These are phyloP conservation scores for Synergus gifuensis DNA, from an alignment of 2,888 invertebrate genomes.

Conservation along the genomic window DNA sequence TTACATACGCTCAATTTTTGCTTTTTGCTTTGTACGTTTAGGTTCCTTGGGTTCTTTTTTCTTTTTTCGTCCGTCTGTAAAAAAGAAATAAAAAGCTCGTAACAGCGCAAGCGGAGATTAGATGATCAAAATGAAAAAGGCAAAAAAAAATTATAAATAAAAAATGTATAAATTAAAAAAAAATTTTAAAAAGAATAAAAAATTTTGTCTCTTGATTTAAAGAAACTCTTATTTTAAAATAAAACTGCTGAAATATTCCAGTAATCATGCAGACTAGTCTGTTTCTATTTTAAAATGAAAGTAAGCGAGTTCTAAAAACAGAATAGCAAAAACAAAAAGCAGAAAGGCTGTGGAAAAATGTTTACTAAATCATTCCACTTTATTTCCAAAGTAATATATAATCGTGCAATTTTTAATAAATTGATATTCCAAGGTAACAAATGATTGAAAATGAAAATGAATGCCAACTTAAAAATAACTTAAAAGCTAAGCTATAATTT, in stretches of 20 bases:
- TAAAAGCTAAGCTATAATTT: background rate
- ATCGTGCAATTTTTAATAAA: background rate
- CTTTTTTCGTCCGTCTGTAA: slow-evolving; percentile 34
- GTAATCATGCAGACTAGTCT: background rate
- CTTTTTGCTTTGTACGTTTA: slow-evolving; percentile 32
- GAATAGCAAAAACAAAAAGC: background rate
- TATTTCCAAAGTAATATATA: background rate
- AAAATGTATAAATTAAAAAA: background rate
- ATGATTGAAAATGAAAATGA: background rate
- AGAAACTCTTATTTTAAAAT: too few species aligned
- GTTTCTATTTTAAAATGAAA: background rate
- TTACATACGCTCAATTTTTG: slow-evolving; percentile 36
- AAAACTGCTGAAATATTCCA: background rate
- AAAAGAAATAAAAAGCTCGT: slow-evolving; percentile 42
- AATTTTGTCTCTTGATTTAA: too few species aligned
- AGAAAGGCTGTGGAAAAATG: background rate
- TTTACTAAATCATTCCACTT: background rate
- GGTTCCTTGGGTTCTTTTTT: slow-evolving; percentile 37
- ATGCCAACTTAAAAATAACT: background rate
- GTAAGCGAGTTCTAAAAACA: background rate
- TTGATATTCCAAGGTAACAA: background rate
- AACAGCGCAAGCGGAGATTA: slow-evolving; percentile 21
- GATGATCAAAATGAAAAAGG: slow-evolving; percentile 17
- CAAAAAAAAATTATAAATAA: slow-evolving; percentile 26
- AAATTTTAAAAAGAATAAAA: background rate